Base-by-base conservation (phyloP, 2,113 vertebrate species). In the Callithrix jacchus region DNA sequence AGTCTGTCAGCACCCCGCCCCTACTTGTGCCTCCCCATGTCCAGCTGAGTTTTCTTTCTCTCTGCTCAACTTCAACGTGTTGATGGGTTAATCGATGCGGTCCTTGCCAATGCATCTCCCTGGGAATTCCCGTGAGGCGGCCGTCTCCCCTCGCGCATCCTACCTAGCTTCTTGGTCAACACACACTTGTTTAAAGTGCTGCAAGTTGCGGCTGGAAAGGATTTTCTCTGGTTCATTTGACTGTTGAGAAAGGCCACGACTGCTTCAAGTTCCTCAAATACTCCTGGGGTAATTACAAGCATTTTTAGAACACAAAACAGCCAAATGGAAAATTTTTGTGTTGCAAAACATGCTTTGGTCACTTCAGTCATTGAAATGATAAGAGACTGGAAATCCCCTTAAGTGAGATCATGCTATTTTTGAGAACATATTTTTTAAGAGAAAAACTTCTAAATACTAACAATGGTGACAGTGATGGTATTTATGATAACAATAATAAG, bases 261-360 rank as follows among this genome's bases (percentile, higher is more conserved):
- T 61, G 82, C 66, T 95, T 64, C 25, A 73, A 82, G 87, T 74
- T 93, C 47, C 79, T 97, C 45, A 47, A 13, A 37, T n/a, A 71
- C 92, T 32, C 49, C 12, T 35, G 70, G 42, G 49, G 27, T 91
- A 79, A 92, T 93, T 70, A 70, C 42, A 61, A 70, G 83, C 74
- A 45, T 85, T 85, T 30, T 87, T 21, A 30, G 73, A 61, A 82
- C 87, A 80, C 16, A 58, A 71, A 68, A 79, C 5, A 30, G 35
- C 74, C 61, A 91, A 35, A 80, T 35, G 73, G 83, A 77, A 66
- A 68, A 70, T 91, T 91, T 47, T 56, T 23, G 7, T 21, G 54
- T 64, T 30, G 58, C 0, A 49, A 87, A 77, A 54, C 66, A 40
- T 0, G 10, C 3, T 12, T 80, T 83, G 87, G 71, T 68, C 35